Evolutionary conservation across 1,140 invertebrate genomes (phyloP).

Genomic region (Psilanteris sp.): DNA sequence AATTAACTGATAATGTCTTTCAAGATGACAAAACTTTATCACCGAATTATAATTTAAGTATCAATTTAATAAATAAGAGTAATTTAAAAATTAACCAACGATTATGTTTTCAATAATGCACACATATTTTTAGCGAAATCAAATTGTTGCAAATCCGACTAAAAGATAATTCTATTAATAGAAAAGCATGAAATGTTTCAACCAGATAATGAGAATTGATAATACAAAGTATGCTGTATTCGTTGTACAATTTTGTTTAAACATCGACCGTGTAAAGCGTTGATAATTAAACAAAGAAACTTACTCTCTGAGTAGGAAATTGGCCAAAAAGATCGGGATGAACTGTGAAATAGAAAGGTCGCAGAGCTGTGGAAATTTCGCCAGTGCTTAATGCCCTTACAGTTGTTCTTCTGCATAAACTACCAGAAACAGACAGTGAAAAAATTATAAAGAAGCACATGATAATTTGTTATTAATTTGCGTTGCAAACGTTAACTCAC

Average conservation of each 20-base stretch:
- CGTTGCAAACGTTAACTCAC: conserved; percentile 51
- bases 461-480: background rate
- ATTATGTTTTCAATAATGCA: too few relatives aligned
- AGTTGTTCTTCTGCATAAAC: conserved; percentile 71
- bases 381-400: conserved; percentile 82
- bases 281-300: conserved; percentile 44
- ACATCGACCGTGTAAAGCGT: too few relatives aligned
- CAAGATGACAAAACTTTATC: too few relatives aligned
- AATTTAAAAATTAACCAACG: too few relatives aligned
- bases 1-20: too few relatives aligned
- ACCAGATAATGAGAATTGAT: too few relatives aligned
- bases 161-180: conserved; percentile 2
- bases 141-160: too few relatives aligned
- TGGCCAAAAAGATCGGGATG: conserved; percentile 97
- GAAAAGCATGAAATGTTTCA: background rate
- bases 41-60: too few relatives aligned
- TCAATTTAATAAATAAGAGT: too few relatives aligned
- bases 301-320: conserved; percentile 91
- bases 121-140: too few relatives aligned
- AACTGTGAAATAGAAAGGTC: conserved; percentile 96
- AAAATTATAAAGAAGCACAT: conserved; percentile 5
- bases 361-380: conserved; percentile 92
- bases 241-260: too few relatives aligned
- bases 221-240: too few relatives aligned
- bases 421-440: conserved; percentile 46